Evolutionary conservation across 2,113 vertebrate genomes (phyloP).

Genomic region (Zeus faber): DNA sequence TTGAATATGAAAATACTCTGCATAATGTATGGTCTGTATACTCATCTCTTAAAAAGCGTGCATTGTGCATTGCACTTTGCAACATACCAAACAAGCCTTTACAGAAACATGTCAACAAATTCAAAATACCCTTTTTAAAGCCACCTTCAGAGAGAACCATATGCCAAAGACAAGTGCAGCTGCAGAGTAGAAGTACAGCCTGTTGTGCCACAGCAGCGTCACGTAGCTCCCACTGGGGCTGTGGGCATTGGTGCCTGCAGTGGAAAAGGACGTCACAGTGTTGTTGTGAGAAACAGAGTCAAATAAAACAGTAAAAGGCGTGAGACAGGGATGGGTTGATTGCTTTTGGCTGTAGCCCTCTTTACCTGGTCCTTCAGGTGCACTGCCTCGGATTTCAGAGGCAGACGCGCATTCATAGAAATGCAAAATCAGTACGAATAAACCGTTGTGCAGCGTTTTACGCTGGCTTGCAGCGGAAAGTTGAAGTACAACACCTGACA

Average conservation of each 20-base stretch:
- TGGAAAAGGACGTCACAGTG: constrained; percentile 39
- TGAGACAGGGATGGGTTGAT: too few species aligned
- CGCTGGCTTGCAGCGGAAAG: not conserved
- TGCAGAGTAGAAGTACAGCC: constrained; percentile 84
- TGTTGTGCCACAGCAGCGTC: constrained; percentile 80
- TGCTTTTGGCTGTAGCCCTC: too few species aligned
- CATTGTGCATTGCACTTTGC: not conserved
- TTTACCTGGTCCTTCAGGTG: not conserved
- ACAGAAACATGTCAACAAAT: not conserved
- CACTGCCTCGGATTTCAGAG: constrained; percentile 40
- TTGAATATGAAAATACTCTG: too few species aligned
- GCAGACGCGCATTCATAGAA: not conserved
- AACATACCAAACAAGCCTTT: not conserved
- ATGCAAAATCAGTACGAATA: not conserved
- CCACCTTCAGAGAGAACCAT: constrained; percentile 79
- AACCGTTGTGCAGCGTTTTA: constrained; percentile 25
- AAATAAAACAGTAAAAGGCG: too few species aligned
- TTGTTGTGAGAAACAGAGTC: too few species aligned
- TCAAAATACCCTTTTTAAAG: constrained; percentile 69
- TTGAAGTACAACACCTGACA: not conserved
- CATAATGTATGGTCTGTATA: too few species aligned
- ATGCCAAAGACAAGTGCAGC: constrained; percentile 77
- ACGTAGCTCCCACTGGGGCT: constrained; percentile 53
- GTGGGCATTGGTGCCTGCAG: constrained; percentile 52
- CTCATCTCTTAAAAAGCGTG: too few species aligned